A percentile compares a stretch with the other conserved stretches of the same genome.
Conservation (phyloP, 2,797 vertebrate species). For the Coccyzus lansbergi region DNA sequence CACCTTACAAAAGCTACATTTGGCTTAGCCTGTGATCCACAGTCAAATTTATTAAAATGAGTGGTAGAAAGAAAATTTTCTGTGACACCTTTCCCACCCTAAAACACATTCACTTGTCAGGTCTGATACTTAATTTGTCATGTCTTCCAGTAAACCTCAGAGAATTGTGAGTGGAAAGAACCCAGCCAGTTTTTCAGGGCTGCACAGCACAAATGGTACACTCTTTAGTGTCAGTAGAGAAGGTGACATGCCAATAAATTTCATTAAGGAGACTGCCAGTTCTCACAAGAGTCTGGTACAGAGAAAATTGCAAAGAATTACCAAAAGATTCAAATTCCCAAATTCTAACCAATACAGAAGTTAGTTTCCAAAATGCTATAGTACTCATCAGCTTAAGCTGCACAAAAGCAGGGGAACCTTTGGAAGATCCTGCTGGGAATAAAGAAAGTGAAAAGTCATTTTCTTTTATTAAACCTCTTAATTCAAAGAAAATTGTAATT, state of each 20-base stretch:
- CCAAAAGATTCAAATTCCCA: neutral
- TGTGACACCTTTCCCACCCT: neutral
- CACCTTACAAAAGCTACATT: neutral
- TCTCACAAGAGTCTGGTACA: slow-evolving; percentile 5
- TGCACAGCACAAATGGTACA: neutral
- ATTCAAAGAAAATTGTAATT: neutral
- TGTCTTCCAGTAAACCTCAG: neutral
- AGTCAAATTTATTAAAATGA: slow-evolving; percentile 19
- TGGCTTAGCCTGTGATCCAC: neutral
- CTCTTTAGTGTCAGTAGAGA: neutral
- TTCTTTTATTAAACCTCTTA: neutral
- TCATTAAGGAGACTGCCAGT: neutral
- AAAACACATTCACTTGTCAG: neutral
- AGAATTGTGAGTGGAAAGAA: slow-evolving; percentile 2
- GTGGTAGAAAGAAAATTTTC: neutral
- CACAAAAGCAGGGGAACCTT: neutral
- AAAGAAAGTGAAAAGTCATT: neutral
- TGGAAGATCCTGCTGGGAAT: neutral
- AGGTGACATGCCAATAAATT: neutral
- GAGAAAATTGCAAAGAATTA: neutral
- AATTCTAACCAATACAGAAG: neutral
- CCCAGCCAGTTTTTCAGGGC: neutral
- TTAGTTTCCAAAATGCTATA: neutral
- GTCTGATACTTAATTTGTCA: neutral
- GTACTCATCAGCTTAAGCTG: neutral